These are phyloP conservation scores for Marisa cornuarietis DNA, from an alignment of 1,140 invertebrate species.

Conservation along the genomic window DNA sequence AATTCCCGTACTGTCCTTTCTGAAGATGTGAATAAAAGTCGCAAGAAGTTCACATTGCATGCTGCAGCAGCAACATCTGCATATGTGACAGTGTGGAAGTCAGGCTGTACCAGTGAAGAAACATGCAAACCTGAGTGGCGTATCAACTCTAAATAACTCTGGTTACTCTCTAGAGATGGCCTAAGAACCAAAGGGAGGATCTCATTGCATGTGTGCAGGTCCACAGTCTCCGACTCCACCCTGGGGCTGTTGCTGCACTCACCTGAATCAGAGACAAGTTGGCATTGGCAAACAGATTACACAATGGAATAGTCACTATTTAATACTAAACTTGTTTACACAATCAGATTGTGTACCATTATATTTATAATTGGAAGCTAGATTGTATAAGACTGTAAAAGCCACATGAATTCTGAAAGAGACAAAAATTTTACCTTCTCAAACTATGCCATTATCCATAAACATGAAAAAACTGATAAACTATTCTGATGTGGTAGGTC, in stretches of 20 bases:
- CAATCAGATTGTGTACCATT: too few relatives aligned
- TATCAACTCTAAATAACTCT: background rate
- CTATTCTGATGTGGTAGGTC: too few relatives aligned
- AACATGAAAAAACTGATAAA: too few relatives aligned
- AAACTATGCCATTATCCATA: too few relatives aligned
- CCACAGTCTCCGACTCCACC: background rate
- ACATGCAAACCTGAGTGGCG: background rate
- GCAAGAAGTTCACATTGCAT: background rate
- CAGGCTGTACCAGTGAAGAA: background rate
- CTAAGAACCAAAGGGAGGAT: background rate
- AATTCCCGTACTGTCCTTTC: background rate
- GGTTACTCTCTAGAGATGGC: background rate
- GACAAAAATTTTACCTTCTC: too few relatives aligned
- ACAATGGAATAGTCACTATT: too few relatives aligned
- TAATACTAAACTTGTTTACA: too few relatives aligned
- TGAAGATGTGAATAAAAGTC: slow-evolving; percentile 1
- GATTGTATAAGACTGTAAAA: too few relatives aligned
- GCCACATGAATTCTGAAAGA: too few relatives aligned
- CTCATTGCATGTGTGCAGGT: background rate
- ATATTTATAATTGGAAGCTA: too few relatives aligned
- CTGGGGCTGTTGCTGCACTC: background rate
- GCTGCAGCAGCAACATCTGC: slow-evolving; percentile 13
- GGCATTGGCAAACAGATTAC: too few relatives aligned
- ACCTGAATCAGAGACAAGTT: background rate
- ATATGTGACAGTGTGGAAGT: background rate